Evolutionary conservation across 2,797 vertebrate species (phyloP).

Genomic region (Anableps anableps): DNA sequence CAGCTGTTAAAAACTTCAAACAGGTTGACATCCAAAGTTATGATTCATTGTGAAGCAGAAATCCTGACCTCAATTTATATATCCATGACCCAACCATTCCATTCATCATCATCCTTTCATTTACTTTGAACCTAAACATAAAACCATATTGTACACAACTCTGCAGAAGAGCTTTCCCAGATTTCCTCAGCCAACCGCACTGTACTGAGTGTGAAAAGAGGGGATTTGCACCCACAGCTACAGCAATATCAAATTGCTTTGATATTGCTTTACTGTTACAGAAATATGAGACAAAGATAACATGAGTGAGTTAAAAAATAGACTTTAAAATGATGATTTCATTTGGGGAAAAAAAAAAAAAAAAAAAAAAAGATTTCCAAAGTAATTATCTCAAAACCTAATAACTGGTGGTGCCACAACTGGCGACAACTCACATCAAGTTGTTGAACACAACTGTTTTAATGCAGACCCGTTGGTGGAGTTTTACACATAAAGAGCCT

Average conservation of each 20-base stretch:
- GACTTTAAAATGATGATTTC: background rate
- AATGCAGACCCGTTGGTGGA: background rate
- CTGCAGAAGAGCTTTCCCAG: constrained; percentile 28
- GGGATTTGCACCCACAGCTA: background rate
- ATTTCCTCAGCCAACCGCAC: constrained; percentile 30
- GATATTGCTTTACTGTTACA: background rate
- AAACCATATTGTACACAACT: constrained; percentile 42
- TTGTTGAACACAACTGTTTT: too few relatives aligned
- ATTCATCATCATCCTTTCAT: constrained; percentile 18
- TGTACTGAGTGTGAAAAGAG: constrained; percentile 3
- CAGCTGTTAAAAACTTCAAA: background rate
- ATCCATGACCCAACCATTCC: background rate
- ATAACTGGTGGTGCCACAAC: background rate
- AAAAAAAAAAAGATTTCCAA: too few relatives aligned
- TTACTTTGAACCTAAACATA: constrained; percentile 47
- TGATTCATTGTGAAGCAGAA: constrained; percentile 8
- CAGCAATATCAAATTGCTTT: too few relatives aligned
- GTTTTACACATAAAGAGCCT: background rate
- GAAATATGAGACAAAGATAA: background rate
- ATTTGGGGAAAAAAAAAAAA: too few relatives aligned
- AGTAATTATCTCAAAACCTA: background rate
- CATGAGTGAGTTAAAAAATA: background rate
- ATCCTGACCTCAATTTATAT: constrained; percentile 8
- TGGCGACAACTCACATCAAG: background rate
- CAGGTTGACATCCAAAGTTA: background rate